Percentiles rank a stretch among this genome's conserved stretches.
Evolutionary conservation across 2,888 invertebrate species (phyloP).

Genomic region (Troglohyphantes excavatus): DNA sequence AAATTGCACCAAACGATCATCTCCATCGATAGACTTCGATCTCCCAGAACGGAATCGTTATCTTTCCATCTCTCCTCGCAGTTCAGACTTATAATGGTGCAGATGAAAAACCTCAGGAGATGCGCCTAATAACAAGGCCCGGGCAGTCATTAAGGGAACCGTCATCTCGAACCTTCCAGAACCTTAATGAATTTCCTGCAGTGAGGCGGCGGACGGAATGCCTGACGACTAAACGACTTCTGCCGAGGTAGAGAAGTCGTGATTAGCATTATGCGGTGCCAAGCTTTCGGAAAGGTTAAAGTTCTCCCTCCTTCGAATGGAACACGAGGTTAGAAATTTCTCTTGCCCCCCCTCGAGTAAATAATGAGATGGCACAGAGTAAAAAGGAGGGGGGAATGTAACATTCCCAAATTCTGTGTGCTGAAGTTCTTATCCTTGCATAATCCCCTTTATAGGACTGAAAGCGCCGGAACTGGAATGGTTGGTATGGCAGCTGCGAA

Average conservation of each 20-base stretch:
- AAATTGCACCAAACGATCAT: too few species aligned
- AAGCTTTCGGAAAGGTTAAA: conserved; percentile 30
- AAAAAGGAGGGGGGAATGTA: not conserved
- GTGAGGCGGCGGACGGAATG: conserved; percentile 25
- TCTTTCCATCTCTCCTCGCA: conserved; percentile 42
- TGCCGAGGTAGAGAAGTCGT: conserved; percentile 34
- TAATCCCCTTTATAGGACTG: too few species aligned
- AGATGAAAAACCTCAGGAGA: conserved; percentile 36
- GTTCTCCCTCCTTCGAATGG: conserved; percentile 2
- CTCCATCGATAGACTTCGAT: not conserved
- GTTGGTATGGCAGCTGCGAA: too few species aligned
- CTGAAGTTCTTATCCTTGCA: not conserved
- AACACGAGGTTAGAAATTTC: conserved; percentile 18
- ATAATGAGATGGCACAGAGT: not conserved
- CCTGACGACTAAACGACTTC: conserved; percentile 62
- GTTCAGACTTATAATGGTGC: conserved; percentile 16
- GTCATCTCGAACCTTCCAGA: conserved; percentile 28
- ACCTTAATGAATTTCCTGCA: conserved; percentile 75
- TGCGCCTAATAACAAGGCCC: conserved; percentile 69
- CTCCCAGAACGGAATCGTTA: conserved; percentile 42
- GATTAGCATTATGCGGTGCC: conserved; percentile 54
- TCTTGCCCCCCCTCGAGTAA: not conserved
- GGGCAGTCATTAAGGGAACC: conserved; percentile 73
- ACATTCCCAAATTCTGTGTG: not conserved
- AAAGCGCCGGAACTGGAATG: too few species aligned